A percentile compares a stretch with the other conserved stretches of the same genome.
phyloP scores from a whole-genome alignment of 1,140 invertebrate genomes.

The Metaphire vulgaris region DNA sequence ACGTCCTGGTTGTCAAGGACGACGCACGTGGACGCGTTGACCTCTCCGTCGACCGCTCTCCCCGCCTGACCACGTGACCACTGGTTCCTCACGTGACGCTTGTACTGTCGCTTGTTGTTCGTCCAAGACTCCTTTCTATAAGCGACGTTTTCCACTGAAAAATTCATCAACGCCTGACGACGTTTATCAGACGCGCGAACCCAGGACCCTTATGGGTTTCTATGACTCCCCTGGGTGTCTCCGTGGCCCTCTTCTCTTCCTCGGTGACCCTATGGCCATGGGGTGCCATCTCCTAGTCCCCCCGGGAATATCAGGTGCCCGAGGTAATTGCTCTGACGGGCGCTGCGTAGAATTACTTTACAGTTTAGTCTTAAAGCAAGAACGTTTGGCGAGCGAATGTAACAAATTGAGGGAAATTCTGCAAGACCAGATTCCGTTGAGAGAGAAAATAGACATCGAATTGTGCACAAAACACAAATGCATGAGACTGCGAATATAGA shows the following conservation, averaged over 20 bases:
- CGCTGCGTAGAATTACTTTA: no score
- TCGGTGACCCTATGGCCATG: background rate
- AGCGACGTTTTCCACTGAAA: conserved; percentile 56
- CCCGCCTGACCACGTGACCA: conserved; percentile 50
- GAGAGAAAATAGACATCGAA: no score
- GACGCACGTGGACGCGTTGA: conserved; percentile 46
- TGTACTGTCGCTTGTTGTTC: conserved; percentile 57
- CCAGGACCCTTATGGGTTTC: conserved; percentile 7
- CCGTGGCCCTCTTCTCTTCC: background rate
- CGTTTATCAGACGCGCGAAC: no score
- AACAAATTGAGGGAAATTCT: no score
- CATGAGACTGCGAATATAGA: no score
- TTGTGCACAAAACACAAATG: no score
- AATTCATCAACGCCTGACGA: no score
- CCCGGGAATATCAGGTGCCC: background rate
- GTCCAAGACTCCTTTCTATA: conserved; percentile 57
- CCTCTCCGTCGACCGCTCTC: conserved; percentile 55
- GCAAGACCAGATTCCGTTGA: no score
- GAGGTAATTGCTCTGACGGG: background rate
- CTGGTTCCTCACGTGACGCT: conserved; percentile 43
- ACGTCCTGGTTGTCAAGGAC: conserved; percentile 59
- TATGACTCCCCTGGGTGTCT: background rate
- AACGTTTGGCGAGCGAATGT: no score
- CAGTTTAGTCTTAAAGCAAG: no score
- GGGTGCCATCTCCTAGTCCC: background rate